Base-by-base conservation (phyloP, 2,113 vertebrate species). In the Centropus unirufus region DNA sequence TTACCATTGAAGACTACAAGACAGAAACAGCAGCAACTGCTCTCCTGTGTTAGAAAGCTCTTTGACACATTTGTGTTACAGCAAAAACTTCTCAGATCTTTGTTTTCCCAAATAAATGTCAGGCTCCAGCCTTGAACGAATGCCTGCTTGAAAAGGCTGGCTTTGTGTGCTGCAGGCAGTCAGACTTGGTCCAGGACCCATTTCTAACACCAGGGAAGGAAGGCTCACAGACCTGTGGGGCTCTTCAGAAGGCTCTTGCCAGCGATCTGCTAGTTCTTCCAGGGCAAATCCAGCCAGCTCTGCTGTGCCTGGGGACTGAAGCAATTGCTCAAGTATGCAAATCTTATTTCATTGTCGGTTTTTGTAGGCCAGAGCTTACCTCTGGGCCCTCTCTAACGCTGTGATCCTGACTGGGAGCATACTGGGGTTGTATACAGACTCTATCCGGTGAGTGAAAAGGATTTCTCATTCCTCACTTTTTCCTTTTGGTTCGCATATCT, bases 41-140 rank as follows among this genome's bases (percentile, higher is more conserved):
- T 89, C 10, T 87, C 81, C 52, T 14, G 34, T 4, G 4, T 61
- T 84, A 67, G 55, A 70, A 67, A 91, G 64, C 49, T 84, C 42
- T 67, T 39, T 89, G 92, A 90, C 84, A 69, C 62, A 46, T 79
- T 87, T 0, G 1, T 76, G 90, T 85, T 76, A 85, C 70, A 79
- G 87, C n/a, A 82, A 46, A 91, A 87, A 24, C 52, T 64, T 94
- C 69, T 87, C 81, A 58, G 79, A 79, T 87, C 82, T 91, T 85
- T 95, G 62, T 75, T 92, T 87, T 70, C 30, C 62, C 49, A 52
- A 24, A 85, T 87, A 91, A 72, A 68, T 0, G 5, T 87, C 81
- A 92, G 47, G 69, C 26, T 94, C 0, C 1, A 64, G 23, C 44
- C 54, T 72, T 19, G 42, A 57, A 26, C 14, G 44, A 79, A 30